Percentiles rank a stretch among this genome's conserved stretches.
Conservation (phyloP, 2,797 vertebrate genomes). For the Bradypodion pumilum region DNA sequence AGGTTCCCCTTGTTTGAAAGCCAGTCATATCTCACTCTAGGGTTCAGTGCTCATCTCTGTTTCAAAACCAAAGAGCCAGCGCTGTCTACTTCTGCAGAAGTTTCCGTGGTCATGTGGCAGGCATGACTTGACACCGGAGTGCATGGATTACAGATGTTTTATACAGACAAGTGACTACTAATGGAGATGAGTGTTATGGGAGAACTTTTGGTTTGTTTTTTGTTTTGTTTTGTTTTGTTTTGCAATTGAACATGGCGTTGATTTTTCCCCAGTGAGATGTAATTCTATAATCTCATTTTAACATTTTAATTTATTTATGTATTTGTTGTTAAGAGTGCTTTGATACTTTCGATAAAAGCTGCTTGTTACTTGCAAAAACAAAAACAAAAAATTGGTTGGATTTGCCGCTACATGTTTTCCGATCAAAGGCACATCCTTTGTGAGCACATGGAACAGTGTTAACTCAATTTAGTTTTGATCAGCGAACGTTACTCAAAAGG, state of each 20-base stretch:
- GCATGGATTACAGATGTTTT: too few species aligned
- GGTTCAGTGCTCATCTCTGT: too few species aligned
- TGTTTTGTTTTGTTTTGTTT: background rate
- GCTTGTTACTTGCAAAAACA: background rate
- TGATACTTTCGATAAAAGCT: conserved; percentile 25
- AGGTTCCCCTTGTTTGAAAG: too few species aligned
- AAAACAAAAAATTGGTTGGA: conserved; percentile 24
- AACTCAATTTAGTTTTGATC: conserved; percentile 56
- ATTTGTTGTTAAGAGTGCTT: background rate
- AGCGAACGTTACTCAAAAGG: conserved; percentile 2
- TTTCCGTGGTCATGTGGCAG: too few species aligned
- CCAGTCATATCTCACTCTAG: too few species aligned
- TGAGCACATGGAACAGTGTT: conserved; percentile 37
- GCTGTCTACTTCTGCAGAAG: too few species aligned
- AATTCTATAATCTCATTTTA: background rate
- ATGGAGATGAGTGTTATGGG: background rate
- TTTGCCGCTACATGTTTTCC: conserved; percentile 43
- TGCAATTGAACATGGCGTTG: background rate
- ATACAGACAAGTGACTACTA: background rate
- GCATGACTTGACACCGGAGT: too few species aligned
- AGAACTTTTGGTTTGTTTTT: too few species aligned
- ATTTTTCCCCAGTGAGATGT: conserved; percentile 3
- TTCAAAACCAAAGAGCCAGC: too few species aligned
- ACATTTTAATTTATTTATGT: too few species aligned
- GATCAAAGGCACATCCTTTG: conserved; percentile 34